Conservation (phyloP, 2,113 vertebrate genomes). For the Zosterops pallidus region DNA sequence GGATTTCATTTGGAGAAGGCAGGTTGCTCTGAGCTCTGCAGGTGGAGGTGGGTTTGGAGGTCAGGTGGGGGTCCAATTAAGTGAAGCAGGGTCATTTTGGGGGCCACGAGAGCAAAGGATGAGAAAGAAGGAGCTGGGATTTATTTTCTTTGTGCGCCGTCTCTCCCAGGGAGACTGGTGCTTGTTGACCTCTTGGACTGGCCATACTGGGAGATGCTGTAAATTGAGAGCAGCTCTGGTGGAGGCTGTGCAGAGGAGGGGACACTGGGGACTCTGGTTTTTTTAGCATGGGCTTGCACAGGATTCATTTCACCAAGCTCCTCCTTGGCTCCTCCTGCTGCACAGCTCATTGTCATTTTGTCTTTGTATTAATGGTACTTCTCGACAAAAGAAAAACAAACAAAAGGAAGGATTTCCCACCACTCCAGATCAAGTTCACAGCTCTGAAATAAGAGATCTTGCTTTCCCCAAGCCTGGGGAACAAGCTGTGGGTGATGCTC, state of each 20-base stretch:
- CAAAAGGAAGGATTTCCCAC: not conserved
- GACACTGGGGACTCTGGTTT: rapidly evolving
- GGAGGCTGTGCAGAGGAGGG: not conserved
- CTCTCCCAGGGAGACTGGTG: rapidly evolving
- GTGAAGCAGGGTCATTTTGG: not conserved
- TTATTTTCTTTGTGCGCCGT: not conserved
- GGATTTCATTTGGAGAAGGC: not conserved
- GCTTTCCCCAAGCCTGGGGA: not conserved
- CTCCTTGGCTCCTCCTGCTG: not conserved
- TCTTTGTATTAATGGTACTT: not conserved
- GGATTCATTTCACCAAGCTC: not conserved
- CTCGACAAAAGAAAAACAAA: not conserved
- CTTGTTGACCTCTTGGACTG: not conserved
- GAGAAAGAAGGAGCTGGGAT: not conserved
- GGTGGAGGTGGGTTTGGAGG: constrained; percentile 1
- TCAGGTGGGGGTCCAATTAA: not conserved
- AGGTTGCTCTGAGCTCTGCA: not conserved
- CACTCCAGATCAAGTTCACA: not conserved
- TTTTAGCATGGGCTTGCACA: not conserved
- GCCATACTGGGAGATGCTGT: not conserved
- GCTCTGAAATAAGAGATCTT: not conserved
- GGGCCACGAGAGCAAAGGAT: not conserved
- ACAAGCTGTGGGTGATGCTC: not conserved
- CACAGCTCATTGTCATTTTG: not conserved
- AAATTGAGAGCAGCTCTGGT: not conserved